Conservation (phyloP, 2,113 vertebrate species). For the Passer domesticus region DNA sequence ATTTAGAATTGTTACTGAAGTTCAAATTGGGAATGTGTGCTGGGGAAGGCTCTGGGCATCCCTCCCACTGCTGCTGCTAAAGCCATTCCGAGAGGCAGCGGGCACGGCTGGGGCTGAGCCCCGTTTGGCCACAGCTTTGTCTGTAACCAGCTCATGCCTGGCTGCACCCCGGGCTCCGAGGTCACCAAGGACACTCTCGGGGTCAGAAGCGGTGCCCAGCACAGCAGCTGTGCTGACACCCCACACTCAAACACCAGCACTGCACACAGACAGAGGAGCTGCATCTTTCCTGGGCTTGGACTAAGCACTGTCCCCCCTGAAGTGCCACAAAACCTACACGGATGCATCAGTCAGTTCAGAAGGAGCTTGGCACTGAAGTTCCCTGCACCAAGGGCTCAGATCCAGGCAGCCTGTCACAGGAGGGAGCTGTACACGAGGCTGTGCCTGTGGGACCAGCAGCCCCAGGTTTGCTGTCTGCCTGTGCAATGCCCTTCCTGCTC, state of each 20-base stretch:
- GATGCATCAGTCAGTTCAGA: not conserved
- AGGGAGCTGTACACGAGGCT: not conserved
- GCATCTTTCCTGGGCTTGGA: not conserved
- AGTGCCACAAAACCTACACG: rapidly evolving
- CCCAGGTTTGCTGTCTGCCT: not conserved
- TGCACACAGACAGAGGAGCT: not conserved
- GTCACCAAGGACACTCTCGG: not conserved
- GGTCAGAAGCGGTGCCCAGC: rapidly evolving
- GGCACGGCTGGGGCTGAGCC: rapidly evolving
- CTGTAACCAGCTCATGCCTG: too few relatives aligned
- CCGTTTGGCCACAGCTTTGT: not conserved
- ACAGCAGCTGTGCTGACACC: not conserved
- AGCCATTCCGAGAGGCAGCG: not conserved
- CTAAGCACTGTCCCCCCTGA: rapidly evolving
- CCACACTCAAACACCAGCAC: not conserved
- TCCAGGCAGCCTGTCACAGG: not conserved
- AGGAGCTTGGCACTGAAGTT: not conserved
- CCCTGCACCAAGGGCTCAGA: not conserved
- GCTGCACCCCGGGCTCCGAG: not conserved
- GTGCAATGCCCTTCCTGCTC: not conserved
- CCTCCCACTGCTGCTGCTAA: not conserved
- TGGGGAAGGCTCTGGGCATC: not conserved
- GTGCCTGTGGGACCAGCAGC: not conserved
- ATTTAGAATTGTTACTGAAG: not conserved
- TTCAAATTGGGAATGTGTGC: not conserved